Conservation (phyloP, 2,888 invertebrate species). For the Cynaeus angustus region DNA sequence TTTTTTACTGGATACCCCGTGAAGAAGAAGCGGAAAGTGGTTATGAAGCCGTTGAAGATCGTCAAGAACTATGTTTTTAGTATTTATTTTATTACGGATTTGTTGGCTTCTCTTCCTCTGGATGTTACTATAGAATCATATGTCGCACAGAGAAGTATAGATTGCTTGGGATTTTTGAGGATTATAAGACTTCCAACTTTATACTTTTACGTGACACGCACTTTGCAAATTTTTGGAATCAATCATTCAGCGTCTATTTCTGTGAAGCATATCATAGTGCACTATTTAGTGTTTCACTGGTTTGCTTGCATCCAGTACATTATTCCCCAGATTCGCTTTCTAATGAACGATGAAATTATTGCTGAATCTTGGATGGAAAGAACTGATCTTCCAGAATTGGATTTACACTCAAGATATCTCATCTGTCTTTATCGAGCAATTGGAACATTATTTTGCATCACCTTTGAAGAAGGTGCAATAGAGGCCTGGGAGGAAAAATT, state of each 20-base stretch:
- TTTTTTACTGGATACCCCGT: slow-evolving; percentile 31
- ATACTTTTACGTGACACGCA: slow-evolving; percentile 24
- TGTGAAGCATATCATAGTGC: background rate
- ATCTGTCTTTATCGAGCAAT: slow-evolving; percentile 24
- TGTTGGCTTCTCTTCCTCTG: slow-evolving; percentile 16
- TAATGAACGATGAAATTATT: slow-evolving; percentile 18
- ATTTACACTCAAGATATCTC: slow-evolving; percentile 12
- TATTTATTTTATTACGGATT: slow-evolving; percentile 26
- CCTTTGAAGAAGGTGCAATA: slow-evolving; percentile 20
- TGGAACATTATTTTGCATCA: slow-evolving; percentile 32
- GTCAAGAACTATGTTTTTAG: slow-evolving; percentile 31
- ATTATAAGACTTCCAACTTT: slow-evolving; percentile 29
- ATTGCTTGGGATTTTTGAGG: slow-evolving; percentile 24
- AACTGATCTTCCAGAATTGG: slow-evolving; percentile 11
- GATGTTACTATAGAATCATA: slow-evolving; percentile 1
- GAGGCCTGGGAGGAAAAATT: slow-evolving; percentile 30
- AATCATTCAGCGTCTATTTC: background rate
- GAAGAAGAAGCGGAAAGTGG: slow-evolving; percentile 25
- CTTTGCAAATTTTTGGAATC: slow-evolving; percentile 19
- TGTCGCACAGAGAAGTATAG: background rate
- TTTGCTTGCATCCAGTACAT: slow-evolving; percentile 31
- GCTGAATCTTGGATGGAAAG: slow-evolving; percentile 22
- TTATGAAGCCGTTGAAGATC: slow-evolving; percentile 32
- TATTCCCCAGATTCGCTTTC: slow-evolving; percentile 31
- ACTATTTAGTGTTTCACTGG: slow-evolving; percentile 27